Percentiles rank a stretch among this genome's conserved stretches.
phyloP scores from a whole-genome alignment of 2,113 vertebrate species.

The Synchiropus splendidus region DNA sequence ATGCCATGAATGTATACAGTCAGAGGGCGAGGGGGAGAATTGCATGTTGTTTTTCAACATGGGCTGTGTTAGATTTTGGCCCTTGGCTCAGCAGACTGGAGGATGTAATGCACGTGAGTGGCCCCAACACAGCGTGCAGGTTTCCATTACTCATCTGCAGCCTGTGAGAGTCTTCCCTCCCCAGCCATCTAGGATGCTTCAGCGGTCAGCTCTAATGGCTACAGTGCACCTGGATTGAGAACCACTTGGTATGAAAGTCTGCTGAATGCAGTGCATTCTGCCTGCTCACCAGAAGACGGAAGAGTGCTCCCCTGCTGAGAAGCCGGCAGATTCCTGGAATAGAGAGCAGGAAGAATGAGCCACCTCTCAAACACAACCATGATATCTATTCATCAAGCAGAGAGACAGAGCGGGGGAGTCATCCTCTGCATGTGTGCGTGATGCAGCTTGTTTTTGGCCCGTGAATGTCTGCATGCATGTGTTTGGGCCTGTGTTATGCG shows the following conservation, averaged over 20 bases:
- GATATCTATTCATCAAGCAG: slow-evolving; percentile 23
- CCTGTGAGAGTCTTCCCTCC: too few species aligned
- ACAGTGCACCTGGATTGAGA: slow-evolving; percentile 26
- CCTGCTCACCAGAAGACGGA: slow-evolving; percentile 27
- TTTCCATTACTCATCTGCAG: too few species aligned
- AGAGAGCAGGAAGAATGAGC: slow-evolving; percentile 27
- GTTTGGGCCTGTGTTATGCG: slow-evolving; percentile 28
- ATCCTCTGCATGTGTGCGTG: slow-evolving; percentile 8
- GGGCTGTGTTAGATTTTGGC: too few species aligned
- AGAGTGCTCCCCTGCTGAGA: slow-evolving; percentile 22
- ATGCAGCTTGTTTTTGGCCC: slow-evolving; percentile 17
- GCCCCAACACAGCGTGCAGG: too few species aligned
- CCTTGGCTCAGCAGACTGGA: too few species aligned
- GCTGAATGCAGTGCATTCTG: slow-evolving; percentile 12
- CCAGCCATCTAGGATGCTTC: slow-evolving; percentile 45
- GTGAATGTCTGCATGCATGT: slow-evolving; percentile 27
- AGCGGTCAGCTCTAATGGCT: slow-evolving; percentile 39
- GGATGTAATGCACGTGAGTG: too few species aligned
- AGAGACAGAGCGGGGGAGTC: slow-evolving; percentile 11
- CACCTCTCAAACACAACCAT: slow-evolving; percentile 18
- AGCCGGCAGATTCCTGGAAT: slow-evolving; percentile 29
- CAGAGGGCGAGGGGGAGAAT: too few species aligned
- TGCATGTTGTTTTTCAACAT: too few species aligned
- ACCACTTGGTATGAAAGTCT: slow-evolving; percentile 26
- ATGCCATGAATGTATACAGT: too few species aligned